Evolutionary conservation across 2,113 vertebrate species (phyloP), one percentile per base, ranked within the genome.

Genomic region (Silurus asotus): DNA sequence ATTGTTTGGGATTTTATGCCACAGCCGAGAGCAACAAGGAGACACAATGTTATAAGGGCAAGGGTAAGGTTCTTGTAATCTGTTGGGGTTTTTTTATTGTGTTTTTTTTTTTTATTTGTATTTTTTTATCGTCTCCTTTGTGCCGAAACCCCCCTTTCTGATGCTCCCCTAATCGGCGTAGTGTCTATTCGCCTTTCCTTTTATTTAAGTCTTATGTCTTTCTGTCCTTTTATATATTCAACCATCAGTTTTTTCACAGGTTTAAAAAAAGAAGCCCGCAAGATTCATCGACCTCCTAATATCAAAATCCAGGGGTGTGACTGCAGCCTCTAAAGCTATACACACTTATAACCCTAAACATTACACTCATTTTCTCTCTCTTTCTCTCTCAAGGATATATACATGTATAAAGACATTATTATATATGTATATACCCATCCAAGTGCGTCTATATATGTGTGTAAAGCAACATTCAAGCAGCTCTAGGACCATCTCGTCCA

Each of bases 1-100:
- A 95, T 98, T 98, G 95, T 96, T 95, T 97, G 97, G 97, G 96
- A 97, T 96, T 94, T 95, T 94, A 94, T 94, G 93, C 94, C 91
- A 95, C 94, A 94, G 90, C 93, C 96, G 80, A 96, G 96, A 96
- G 94, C 95, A 95, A 96, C 94, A 96, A 89, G 96, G 96, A 96
- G 96, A 95, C 92, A 94, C 94, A 95, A 94, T 97, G 88, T 96
- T 95, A 94, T 93, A 96, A 96, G 97, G 98, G 96, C 96, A 94
- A 97, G 98, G 98, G 97, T 99, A 98, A 99, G 97, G 96, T 92
- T 97, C 95, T 97, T 97, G 95, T 96, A 95, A 93, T 96, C 96
- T 95, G 95, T 97, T 95, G 96, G 97, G 96, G 59, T 56, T 82
- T 88, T 37, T 37, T 37, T 37, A 37, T 37, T 37, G 37, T 37